Evolutionary conservation across 2,113 vertebrate species (phyloP), one percentile per base, ranked within the genome.

Genomic region (Anseranas semipalmata): DNA sequence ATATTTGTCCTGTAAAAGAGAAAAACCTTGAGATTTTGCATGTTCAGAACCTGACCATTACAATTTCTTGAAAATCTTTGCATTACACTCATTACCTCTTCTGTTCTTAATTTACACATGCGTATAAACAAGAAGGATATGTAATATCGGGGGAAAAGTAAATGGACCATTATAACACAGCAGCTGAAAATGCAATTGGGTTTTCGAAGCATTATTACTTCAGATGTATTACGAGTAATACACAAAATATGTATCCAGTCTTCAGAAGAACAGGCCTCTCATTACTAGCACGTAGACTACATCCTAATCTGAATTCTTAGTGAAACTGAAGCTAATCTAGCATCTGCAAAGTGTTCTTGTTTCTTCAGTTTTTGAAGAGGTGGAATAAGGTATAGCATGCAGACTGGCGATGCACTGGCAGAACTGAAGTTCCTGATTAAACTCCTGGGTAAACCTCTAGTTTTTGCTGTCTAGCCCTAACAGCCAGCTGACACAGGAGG

Each of bases 331-430:
- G 50, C 10, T 77, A 43, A 11, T 14, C 53, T 45, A 48, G 68
- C 68, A 11, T 6, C 0, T 3, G 21, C 9, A 84, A 43, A 2
- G 0, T 5, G 17, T 1, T 62, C 9, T 37, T 17, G 20, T 12
- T 66, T 62, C 41, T 27, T 4, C 5, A 2, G 2, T 35, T 59
- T 82, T 3, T 7, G 20, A 62, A 58, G 39, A 56, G 46, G 14
- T 81, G 6, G 32, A 81, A 43, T 25, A 30, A 15, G 35, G 10
- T 1, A 0, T 5, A 43, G 74, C 0, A 12, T 22, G 17, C 39
- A 81, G 52, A 41, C 2, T 14, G 62, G 65, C 2, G 1, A 46
- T 28, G 37, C 16, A 19, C 27, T 30, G 27, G 62, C 25, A 63
- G 37, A 63, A 28, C 37, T 41, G 37, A 35, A 62, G 35, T 37